Conservation (phyloP, 2,888 invertebrate genomes). For the Spodoptera exigua region DNA sequence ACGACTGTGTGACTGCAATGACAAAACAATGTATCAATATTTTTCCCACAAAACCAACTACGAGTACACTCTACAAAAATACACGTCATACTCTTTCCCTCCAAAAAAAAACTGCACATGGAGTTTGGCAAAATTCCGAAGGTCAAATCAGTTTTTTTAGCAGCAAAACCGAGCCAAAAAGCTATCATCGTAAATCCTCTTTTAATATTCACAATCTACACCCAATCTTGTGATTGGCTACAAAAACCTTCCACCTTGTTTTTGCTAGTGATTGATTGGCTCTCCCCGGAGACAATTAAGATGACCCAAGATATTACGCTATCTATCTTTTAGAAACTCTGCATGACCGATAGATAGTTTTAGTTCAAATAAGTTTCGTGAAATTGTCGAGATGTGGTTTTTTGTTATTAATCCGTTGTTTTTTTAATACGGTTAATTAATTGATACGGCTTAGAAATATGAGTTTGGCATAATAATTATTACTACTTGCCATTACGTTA, state of each 20-base stretch:
- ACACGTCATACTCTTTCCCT: too few species aligned
- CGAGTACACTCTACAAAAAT: too few species aligned
- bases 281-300: conserved; percentile 70
- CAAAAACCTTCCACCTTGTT: conserved; percentile 59
- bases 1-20: too few species aligned
- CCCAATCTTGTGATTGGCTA: conserved; percentile 53
- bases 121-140: too few species aligned
- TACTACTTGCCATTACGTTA: too few species aligned
- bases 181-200: conserved; percentile 45
- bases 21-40: too few species aligned
- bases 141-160: too few species aligned
- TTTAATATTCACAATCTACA: conserved; percentile 51
- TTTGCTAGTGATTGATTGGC: conserved; percentile 61
- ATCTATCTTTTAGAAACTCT: conserved; percentile 66
- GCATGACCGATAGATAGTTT: conserved; percentile 48
- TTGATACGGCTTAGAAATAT: too few species aligned
- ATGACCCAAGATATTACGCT: conserved; percentile 69
- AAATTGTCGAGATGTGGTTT: conserved; percentile 5
- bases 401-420: not conserved
- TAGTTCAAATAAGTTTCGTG: conserved; percentile 13
- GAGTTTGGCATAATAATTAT: too few species aligned
- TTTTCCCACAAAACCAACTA: too few species aligned
- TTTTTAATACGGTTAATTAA: too few species aligned
- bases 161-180: conserved; percentile 26
- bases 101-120: too few species aligned